Evolutionary conservation across 2,113 vertebrate genomes (phyloP).

Genomic region (Oriolus oriolus): DNA sequence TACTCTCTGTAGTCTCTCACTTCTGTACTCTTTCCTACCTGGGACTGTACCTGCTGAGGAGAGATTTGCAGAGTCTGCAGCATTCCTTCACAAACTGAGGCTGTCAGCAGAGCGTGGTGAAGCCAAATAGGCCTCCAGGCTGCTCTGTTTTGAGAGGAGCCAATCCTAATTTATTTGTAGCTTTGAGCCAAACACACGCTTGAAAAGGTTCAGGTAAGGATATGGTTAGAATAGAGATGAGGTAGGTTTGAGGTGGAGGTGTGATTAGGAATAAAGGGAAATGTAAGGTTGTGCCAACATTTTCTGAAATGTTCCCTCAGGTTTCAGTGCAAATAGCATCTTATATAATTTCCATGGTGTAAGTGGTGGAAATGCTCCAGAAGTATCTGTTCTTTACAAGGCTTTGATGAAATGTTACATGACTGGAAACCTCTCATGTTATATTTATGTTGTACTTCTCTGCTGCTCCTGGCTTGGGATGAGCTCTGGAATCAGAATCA

Average conservation of each 20-base stretch:
- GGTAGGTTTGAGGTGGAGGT: not conserved
- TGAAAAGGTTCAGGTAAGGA: conserved; percentile 20
- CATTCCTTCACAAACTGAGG: not conserved
- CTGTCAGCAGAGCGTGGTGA: not conserved
- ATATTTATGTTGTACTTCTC: not conserved
- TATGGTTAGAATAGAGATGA: not conserved
- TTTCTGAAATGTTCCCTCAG: not conserved
- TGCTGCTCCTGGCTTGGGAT: not conserved
- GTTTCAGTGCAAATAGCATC: not conserved
- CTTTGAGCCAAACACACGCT: not conserved
- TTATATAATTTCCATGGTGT: not conserved
- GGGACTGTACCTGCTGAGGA: not conserved
- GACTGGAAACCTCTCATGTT: not conserved
- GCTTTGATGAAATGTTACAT: conserved; percentile 4
- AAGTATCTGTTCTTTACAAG: not conserved
- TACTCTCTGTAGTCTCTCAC: not conserved
- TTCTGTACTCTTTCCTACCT: not conserved
- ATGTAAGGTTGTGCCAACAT: not conserved
- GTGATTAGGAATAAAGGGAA: not conserved
- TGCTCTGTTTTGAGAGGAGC: not conserved
- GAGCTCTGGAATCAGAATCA: not conserved
- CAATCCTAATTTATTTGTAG: not conserved
- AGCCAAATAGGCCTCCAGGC: not conserved
- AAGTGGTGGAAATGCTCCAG: not conserved
- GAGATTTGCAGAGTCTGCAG: not conserved